Base-by-base conservation (phyloP, 2,888 invertebrate genomes). In the Chloromyia formosa region DNA sequence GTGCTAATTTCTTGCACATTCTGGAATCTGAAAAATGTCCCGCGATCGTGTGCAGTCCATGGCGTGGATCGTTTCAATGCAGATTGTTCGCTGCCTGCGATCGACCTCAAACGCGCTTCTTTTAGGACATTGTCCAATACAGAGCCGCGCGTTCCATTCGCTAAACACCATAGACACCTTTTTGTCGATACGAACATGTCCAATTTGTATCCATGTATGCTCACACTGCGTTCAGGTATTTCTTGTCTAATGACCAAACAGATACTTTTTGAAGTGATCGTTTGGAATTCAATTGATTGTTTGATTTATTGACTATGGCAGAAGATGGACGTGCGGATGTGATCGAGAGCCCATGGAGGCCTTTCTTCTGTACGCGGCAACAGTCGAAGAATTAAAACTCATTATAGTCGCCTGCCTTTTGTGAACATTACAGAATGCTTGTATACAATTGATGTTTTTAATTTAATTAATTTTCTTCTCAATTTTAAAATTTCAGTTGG, bases 211-310 rank as follows among this genome's bases (percentile, higher is more conserved):
- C 74, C 76, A 60, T 77, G 74, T 77, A 77, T 77, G 77, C 77
- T 77, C 75, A 75, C 75, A 58, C 74, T 64, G 73, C 74, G 73
- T 75, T 76, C 74, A 76, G 72, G 61, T 75, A 73, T 75, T 77
- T 74, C 61, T 64, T 75, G 75, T 75, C 74, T 62, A 71, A 64
- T 74, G 58, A 74, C 64, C 74, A 62, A n/a, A 35, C 27, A 35
- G 49, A 64, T 18, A 74, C 69, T 53, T 68, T 74, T 75, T 72
- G 74, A 61, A 77, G 74, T 82, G 83, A 82, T 82, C 82, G 81
- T 80, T 81, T 80, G 83, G 83, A 83, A 82, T 82, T 82, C 82
- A 83, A 83, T 83, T 83, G 83, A 83, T 83, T 82, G 83, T 82
- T 83, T 83, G 83, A 83, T 83, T 83, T 83, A 83, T 83, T 82